Percentiles rank a stretch among this genome's conserved stretches.
These are phyloP conservation scores for Dendrolimus pini DNA, from an alignment of 2,888 invertebrate genomes.

Conservation along the genomic window DNA sequence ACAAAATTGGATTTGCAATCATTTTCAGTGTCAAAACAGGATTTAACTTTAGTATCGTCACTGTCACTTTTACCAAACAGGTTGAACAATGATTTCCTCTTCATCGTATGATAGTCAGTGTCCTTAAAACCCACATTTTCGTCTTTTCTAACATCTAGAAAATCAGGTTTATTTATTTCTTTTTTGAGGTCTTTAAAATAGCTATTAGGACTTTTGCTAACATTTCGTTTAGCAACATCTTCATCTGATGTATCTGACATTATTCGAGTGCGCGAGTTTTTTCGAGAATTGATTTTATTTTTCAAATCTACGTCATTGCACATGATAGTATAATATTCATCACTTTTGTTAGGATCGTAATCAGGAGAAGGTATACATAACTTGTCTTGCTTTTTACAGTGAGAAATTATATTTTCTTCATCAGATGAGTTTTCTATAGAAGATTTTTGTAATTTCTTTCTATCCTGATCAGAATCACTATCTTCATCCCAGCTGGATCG, in stretches of 20 bases:
- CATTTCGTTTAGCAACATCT: conserved; percentile 73
- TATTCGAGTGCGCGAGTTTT: conserved; percentile 83
- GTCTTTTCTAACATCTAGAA: conserved; percentile 33
- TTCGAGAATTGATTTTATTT: conserved; percentile 76
- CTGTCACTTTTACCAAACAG: conserved; percentile 68
- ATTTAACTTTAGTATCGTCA: conserved; percentile 60
- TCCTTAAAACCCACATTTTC: conserved; percentile 27
- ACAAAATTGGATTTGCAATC: conserved; percentile 44
- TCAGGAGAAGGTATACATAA: conserved; percentile 50
- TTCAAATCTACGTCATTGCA: conserved; percentile 68
- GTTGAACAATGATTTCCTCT: conserved; percentile 53
- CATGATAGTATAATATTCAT: conserved; percentile 64
- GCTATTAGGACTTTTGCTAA: conserved; percentile 47
- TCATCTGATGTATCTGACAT: conserved; percentile 88
- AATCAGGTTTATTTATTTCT: conserved; percentile 72
- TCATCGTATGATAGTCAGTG: conserved; percentile 27
- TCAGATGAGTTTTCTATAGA: conserved; percentile 76
- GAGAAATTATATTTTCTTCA: conserved; percentile 55
- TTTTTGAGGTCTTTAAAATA: conserved; percentile 68
- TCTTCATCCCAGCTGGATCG: conserved; percentile 94
- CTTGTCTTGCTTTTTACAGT: conserved; percentile 72
- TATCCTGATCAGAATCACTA: conserved; percentile 80
- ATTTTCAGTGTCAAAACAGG: conserved; percentile 46
- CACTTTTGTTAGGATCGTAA: conserved; percentile 61
- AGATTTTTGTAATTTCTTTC: conserved; percentile 51